These are phyloP conservation scores for Aptenodytes patagonicus DNA, from an alignment of 2,113 vertebrate genomes.

Conservation along the genomic window DNA sequence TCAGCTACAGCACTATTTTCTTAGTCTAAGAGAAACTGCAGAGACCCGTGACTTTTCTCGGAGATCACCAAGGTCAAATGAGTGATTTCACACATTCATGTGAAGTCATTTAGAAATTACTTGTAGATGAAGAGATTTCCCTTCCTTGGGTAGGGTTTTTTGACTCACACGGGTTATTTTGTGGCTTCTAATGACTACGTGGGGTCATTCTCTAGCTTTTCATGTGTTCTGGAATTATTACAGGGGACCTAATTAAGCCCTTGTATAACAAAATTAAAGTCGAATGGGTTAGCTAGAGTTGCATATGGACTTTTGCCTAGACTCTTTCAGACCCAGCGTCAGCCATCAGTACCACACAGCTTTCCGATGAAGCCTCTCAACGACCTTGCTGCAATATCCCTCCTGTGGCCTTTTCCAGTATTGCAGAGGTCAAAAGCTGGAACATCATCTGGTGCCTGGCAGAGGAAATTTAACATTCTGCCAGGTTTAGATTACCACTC, in stretches of 20 bases:
- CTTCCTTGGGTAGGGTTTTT: background rate
- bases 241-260: background rate
- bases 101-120: background rate
- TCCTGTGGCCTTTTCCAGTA: background rate
- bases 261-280: background rate
- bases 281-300: background rate
- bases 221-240: background rate
- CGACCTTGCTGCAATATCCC: background rate
- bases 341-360: background rate
- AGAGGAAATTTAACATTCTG: background rate
- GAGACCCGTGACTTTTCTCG: background rate
- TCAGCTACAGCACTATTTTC: background rate
- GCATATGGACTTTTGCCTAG: background rate
- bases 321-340: background rate
- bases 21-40: background rate
- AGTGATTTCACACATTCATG: background rate
- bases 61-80: background rate
- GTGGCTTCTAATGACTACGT: background rate
- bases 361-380: background rate
- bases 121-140: background rate
- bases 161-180: background rate
- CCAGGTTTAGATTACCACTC: background rate
- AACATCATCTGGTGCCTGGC: background rate
- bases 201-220: background rate
- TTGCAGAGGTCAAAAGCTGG: background rate